Evolutionary conservation across 2,113 vertebrate genomes (phyloP).

Genomic region (Ceyx melanurus): DNA sequence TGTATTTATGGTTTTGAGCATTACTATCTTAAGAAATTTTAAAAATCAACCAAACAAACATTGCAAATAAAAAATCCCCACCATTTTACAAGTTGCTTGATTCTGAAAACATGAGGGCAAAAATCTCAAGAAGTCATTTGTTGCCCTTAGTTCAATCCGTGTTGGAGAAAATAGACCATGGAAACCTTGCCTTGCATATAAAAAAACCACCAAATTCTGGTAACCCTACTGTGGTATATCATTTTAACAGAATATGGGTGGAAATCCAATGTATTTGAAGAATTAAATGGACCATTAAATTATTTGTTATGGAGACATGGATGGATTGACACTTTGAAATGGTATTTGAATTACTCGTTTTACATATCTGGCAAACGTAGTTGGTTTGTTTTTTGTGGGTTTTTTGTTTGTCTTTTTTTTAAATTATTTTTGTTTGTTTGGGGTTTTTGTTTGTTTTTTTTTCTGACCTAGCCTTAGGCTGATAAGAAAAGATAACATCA

Average conservation of each 20-base stretch:
- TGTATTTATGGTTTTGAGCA: background rate
- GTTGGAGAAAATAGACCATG: background rate
- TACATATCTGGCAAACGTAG: slow-evolving; percentile 51
- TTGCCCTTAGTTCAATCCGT: background rate
- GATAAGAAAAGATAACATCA: slow-evolving; percentile 74
- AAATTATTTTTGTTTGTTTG: too few species aligned
- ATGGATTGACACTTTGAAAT: slow-evolving; percentile 35
- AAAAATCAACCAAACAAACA: background rate
- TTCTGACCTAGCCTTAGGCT: slow-evolving; percentile 65
- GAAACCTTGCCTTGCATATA: background rate
- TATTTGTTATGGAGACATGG: background rate
- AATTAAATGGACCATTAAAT: slow-evolving; percentile 59
- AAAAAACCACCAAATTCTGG: background rate
- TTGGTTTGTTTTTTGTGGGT: background rate
- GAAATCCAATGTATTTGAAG: slow-evolving; percentile 56
- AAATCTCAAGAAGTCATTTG: background rate
- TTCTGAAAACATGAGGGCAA: background rate
- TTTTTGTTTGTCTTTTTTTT: background rate
- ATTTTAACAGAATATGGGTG: slow-evolving; percentile 6
- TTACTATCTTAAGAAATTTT: background rate
- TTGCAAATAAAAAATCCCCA: background rate
- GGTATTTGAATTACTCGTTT: slow-evolving; percentile 39
- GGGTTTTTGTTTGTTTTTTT: background rate
- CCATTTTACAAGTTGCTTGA: background rate
- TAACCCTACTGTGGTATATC: background rate